Conservation (phyloP, 2,888 invertebrate species). For the Sicus ferrugineus region DNA sequence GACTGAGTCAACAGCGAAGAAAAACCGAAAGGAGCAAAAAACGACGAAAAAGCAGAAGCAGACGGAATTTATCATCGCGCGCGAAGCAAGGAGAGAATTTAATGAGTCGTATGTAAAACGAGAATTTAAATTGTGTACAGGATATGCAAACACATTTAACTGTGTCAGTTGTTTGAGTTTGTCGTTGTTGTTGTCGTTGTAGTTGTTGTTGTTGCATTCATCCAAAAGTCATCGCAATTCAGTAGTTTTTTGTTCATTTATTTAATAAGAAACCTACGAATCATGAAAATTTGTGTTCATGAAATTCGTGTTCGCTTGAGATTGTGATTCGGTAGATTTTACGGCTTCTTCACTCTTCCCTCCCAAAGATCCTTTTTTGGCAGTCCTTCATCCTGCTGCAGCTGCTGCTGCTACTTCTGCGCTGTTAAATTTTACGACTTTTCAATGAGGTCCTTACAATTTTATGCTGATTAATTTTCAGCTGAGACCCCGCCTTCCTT, state of each 20-base stretch:
- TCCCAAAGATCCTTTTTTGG: too few species aligned
- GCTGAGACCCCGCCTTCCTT: too few species aligned
- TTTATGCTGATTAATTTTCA: constrained; percentile 30
- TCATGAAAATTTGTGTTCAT: too few species aligned
- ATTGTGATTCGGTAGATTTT: too few species aligned
- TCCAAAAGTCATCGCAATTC: neutral
- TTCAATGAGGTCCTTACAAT: constrained; percentile 18
- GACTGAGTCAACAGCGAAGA: neutral
- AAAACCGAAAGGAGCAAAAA: neutral
- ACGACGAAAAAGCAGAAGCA: neutral
- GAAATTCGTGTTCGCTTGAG: too few species aligned
- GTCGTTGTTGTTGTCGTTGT: neutral
- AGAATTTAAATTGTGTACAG: constrained; percentile 38
- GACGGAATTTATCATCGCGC: constrained; percentile 42
- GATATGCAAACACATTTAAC: constrained; percentile 25
- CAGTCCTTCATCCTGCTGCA: neutral
- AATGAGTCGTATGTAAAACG: constrained; percentile 46
- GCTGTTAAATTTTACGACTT: constrained; percentile 21
- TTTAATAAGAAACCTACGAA: constrained; percentile 24
- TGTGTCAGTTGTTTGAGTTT: constrained; percentile 18
- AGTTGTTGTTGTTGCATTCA: neutral
- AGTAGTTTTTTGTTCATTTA: neutral
- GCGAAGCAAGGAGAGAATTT: constrained; percentile 44
- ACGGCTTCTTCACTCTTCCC: too few species aligned
- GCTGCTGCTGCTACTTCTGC: neutral